Conservation (phyloP, 2,113 vertebrate genomes). For the Anseranas semipalmata region DNA sequence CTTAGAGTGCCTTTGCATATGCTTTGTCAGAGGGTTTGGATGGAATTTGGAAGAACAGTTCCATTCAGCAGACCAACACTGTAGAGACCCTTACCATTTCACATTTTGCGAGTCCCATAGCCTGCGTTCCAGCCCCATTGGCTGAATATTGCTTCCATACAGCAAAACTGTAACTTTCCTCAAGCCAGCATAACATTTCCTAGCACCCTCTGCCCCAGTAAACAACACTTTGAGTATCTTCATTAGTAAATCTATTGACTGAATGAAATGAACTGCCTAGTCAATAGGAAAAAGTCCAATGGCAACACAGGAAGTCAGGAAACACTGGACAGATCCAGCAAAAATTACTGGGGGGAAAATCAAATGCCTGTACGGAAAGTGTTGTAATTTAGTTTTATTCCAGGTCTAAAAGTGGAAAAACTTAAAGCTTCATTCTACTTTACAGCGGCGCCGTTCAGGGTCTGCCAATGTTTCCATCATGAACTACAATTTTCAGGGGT, state of each 20-base stretch:
- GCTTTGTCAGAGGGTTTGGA: neutral
- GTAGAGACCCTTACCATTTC: constrained; percentile 3
- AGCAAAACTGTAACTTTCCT: neutral
- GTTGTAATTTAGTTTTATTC: constrained; percentile 67
- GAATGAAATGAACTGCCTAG: neutral
- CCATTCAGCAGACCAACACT: neutral
- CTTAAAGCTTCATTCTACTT: constrained; percentile 59
- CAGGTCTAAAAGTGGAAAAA: constrained; percentile 66
- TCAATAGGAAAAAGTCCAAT: constrained; percentile 58
- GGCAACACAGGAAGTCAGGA: constrained; percentile 48
- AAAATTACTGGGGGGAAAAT: constrained; percentile 46
- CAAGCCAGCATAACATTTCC: neutral
- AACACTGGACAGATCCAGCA: constrained; percentile 40
- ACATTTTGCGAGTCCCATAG: neutral
- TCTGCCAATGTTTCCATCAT: constrained; percentile 75
- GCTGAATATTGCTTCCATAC: neutral
- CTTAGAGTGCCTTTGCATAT: neutral
- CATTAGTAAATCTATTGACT: neutral
- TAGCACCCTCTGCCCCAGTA: neutral
- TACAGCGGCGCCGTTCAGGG: constrained; percentile 53
- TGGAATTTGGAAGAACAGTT: neutral
- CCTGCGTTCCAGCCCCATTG: neutral
- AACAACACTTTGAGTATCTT: neutral
- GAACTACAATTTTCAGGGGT: constrained; percentile 69
- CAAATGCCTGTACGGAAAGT: constrained; percentile 58